Evolutionary conservation across 1,140 invertebrate genomes (phyloP).

Genomic region (Caenorhabditis tropicalis): DNA sequence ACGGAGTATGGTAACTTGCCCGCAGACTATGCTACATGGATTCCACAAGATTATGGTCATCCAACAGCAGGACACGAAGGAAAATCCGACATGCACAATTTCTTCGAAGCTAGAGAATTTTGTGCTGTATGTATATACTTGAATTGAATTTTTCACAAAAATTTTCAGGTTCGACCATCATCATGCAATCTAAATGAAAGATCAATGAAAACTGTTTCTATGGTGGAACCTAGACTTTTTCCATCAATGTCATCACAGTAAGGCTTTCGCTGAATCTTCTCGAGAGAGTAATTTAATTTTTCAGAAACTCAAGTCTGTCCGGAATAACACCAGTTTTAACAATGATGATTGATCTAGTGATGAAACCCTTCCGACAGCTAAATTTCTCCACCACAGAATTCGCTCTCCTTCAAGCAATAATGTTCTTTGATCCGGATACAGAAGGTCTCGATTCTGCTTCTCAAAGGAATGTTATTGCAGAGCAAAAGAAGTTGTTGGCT

Average conservation of each 20-base stretch:
- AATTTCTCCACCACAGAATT: conserved; percentile 62
- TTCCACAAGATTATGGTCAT: conserved; percentile 52
- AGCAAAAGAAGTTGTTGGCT: conserved; percentile 66
- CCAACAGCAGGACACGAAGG: conserved; percentile 49
- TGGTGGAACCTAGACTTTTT: neutral
- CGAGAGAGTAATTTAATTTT: neutral
- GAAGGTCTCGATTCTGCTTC: conserved; percentile 70
- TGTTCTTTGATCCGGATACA: conserved; percentile 72
- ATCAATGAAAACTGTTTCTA: neutral
- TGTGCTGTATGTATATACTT: neutral
- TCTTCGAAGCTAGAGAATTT: conserved; percentile 45
- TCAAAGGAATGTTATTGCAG: conserved; percentile 69
- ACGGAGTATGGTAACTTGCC: conserved; percentile 51
- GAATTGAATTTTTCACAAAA: too few species aligned
- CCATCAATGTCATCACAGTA: neutral
- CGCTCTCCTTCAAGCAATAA: conserved; percentile 69
- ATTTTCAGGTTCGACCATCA: neutral
- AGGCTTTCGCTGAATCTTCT: neutral
- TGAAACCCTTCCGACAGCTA: conserved; percentile 69
- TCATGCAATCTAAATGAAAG: conserved; percentile 13
- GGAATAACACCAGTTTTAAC: conserved; percentile 70
- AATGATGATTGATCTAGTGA: conserved; percentile 71
- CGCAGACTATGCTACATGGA: conserved; percentile 46
- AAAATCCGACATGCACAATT: conserved; percentile 47
- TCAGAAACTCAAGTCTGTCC: conserved; percentile 54